These are phyloP conservation scores for Ariolimax columbianus DNA, from an alignment of 2,888 invertebrate genomes.

Conservation along the genomic window DNA sequence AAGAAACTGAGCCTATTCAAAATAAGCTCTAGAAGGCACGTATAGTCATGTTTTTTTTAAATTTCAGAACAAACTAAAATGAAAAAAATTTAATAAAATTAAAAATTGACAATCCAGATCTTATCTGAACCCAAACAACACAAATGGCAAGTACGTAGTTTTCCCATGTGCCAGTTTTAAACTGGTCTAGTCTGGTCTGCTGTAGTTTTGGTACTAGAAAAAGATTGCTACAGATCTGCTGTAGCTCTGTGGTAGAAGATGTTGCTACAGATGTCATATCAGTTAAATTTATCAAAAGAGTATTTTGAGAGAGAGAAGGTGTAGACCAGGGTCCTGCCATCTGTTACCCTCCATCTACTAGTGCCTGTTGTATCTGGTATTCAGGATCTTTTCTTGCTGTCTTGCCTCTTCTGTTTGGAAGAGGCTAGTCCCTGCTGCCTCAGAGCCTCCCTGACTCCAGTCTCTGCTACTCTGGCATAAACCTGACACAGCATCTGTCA, in stretches of 20 bases:
- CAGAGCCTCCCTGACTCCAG: conserved; percentile 62
- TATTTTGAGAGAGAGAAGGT: background rate
- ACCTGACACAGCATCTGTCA: conserved; percentile 66
- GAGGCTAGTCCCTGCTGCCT: conserved; percentile 43
- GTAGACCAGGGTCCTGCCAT: background rate
- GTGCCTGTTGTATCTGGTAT: background rate
- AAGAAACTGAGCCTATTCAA: background rate
- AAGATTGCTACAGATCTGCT: background rate
- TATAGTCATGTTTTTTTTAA: background rate
- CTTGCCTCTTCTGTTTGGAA: background rate
- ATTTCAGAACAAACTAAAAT: background rate
- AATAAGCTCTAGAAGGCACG: conserved; percentile 11
- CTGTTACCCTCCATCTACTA: background rate
- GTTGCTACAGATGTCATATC: no score
- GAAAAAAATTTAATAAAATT: background rate
- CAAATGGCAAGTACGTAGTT: background rate
- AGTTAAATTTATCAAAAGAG: background rate
- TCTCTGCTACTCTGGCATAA: conserved; percentile 68
- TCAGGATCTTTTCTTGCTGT: conserved; percentile 10
- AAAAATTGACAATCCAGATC: background rate
- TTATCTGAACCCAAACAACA: background rate
- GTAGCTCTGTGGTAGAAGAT: no score
- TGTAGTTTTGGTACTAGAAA: background rate
- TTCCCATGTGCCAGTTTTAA: background rate
- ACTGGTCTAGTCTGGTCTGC: background rate